These are phyloP conservation scores for Melanotaenia pygmaea DNA, from an alignment of 2,797 vertebrate species.

Conservation along the genomic window DNA sequence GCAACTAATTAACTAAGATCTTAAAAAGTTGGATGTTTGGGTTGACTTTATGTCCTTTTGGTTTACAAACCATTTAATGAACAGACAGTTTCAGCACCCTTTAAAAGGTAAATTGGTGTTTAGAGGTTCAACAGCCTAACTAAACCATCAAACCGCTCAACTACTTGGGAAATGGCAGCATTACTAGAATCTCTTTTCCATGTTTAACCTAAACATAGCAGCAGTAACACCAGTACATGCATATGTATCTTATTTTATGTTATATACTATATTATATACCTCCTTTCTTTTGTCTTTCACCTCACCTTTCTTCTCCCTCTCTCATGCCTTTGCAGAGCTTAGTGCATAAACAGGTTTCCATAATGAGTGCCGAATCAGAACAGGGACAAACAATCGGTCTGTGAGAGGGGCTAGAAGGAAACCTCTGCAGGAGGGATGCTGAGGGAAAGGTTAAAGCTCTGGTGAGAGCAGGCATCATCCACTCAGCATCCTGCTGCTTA, in stretches of 20 bases:
- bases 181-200: not conserved
- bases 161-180: too few relatives aligned
- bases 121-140: not conserved
- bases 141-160: not conserved
- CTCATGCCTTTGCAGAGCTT: conserved; percentile 41
- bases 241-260: not conserved
- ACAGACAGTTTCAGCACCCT: not conserved
- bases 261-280: conserved; percentile 5
- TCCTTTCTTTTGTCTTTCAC: conserved; percentile 25
- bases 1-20: too few relatives aligned
- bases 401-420: conserved; percentile 39
- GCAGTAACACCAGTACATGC: not conserved
- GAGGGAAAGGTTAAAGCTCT: conserved; percentile 72
- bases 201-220: not conserved
- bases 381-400: conserved; percentile 49
- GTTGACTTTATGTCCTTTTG: too few relatives aligned
- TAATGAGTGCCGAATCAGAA: conserved; percentile 55
- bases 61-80: too few relatives aligned
- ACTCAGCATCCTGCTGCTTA: conserved; percentile 55
- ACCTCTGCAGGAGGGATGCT: conserved; percentile 48
- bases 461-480: conserved; percentile 49
- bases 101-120: not conserved
- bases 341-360: conserved; percentile 62
- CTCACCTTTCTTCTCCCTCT: conserved; percentile 26
- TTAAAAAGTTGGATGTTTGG: too few relatives aligned